Evolutionary conservation across 2,797 vertebrate species (phyloP).

Genomic region (Leptatherina wallacei): DNA sequence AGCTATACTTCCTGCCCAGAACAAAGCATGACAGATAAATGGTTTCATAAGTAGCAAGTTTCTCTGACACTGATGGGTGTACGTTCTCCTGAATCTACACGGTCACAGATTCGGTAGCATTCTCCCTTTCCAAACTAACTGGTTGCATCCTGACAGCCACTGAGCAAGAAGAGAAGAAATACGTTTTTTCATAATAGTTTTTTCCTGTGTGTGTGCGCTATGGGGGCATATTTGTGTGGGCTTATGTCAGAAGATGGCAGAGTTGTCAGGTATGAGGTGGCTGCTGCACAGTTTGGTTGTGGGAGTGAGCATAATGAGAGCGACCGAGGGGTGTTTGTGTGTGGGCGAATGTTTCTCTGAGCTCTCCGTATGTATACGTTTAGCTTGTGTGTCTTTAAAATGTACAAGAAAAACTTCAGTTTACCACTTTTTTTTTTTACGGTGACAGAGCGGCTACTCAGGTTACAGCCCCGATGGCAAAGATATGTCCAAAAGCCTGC

Average conservation of each 20-base stretch:
- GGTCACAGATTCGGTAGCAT: slow-evolving; percentile 34
- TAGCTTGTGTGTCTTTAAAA: slow-evolving; percentile 35
- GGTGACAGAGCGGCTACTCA: slow-evolving; percentile 48
- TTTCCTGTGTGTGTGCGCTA: slow-evolving; percentile 16
- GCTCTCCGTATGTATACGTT: slow-evolving; percentile 47
- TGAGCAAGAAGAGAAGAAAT: slow-evolving; percentile 42
- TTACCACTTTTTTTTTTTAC: slow-evolving; percentile 30
- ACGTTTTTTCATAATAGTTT: neutral
- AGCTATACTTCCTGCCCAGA: slow-evolving; percentile 32
- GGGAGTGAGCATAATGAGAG: slow-evolving; percentile 79
- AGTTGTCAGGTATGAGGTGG: slow-evolving; percentile 80
- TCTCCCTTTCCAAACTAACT: slow-evolving; percentile 39
- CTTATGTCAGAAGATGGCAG: slow-evolving; percentile 71
- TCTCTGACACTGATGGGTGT: slow-evolving; percentile 47
- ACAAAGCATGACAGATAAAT: slow-evolving; percentile 36
- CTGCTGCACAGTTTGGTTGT: slow-evolving; percentile 75
- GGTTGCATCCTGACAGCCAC: slow-evolving; percentile 59
- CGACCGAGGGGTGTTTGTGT: slow-evolving; percentile 69
- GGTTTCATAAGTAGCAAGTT: slow-evolving; percentile 44
- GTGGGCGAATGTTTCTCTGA: slow-evolving; percentile 73
- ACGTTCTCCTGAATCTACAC: slow-evolving; percentile 24
- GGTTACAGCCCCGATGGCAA: slow-evolving; percentile 47
- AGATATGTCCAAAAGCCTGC: slow-evolving; percentile 34
- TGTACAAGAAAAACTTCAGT: slow-evolving; percentile 47
- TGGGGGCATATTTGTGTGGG: slow-evolving; percentile 64